These are phyloP conservation scores for Silurus lanzhouensis DNA, from an alignment of 2,797 vertebrate genomes.

Conservation along the genomic window DNA sequence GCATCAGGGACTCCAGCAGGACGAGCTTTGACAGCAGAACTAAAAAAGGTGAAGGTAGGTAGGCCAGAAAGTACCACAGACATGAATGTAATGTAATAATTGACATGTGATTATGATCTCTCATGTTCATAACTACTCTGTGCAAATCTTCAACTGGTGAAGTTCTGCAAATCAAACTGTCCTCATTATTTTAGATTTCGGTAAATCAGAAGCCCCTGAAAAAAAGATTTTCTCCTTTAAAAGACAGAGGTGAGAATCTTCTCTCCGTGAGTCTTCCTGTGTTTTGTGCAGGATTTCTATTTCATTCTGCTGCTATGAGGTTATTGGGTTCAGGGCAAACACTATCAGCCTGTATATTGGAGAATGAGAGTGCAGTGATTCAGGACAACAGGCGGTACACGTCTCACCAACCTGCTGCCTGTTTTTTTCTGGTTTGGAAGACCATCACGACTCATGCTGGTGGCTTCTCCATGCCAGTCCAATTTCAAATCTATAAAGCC, in stretches of 20 bases:
- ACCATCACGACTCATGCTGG: conserved; percentile 33
- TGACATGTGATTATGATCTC: too few species aligned
- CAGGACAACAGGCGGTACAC: conserved; percentile 26
- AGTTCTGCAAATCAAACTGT: not conserved
- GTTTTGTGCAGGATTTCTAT: not conserved
- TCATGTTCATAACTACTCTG: not conserved
- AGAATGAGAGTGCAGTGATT: conserved; percentile 46
- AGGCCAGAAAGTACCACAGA: too few species aligned
- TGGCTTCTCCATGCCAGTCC: conserved; percentile 54
- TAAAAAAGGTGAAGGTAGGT: too few species aligned
- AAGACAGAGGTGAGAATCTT: conserved; percentile 15
- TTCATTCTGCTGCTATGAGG: conserved; percentile 16
- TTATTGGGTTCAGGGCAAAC: conserved; percentile 44
- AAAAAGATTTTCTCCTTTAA: not conserved
- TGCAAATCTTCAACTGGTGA: not conserved
- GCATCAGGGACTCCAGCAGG: too few species aligned
- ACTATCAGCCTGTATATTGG: conserved; percentile 39
- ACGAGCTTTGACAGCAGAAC: too few species aligned
- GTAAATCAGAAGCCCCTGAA: not conserved
- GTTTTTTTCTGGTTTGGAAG: conserved; percentile 48
- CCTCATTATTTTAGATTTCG: not conserved
- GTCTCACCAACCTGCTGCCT: conserved; percentile 20
- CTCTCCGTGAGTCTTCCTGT: not conserved
- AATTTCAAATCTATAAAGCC: conserved; percentile 60
- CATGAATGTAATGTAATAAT: too few species aligned